These are phyloP conservation scores for Apodemia mormo DNA, from an alignment of 2,888 invertebrate species.

Conservation along the genomic window DNA sequence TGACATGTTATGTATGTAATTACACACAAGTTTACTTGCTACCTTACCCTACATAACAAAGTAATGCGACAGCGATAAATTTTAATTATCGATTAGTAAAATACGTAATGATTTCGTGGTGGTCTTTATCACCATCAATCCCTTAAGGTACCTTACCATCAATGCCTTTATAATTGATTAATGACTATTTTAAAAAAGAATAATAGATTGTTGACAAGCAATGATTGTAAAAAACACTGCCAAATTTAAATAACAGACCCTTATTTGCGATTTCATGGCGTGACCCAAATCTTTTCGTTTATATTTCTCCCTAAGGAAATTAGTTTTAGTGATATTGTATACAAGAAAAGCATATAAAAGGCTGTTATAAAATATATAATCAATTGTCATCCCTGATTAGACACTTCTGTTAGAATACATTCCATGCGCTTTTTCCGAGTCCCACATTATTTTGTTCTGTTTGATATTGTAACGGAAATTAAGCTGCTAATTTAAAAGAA, in stretches of 20 bases:
- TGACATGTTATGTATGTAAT: too few species aligned
- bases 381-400: conserved; percentile 8
- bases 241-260: background rate
- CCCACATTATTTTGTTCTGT: conserved; percentile 8
- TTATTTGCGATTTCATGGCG: background rate
- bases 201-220: background rate
- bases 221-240: background rate
- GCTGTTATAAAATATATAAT: background rate
- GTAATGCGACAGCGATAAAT: too few species aligned
- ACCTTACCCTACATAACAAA: too few species aligned
- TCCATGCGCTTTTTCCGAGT: background rate
- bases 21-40: too few species aligned
- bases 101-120: too few species aligned
- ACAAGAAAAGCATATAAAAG: background rate
- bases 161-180: background rate
- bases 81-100: too few species aligned
- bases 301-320: background rate
- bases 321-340: background rate
- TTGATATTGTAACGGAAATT: conserved; percentile 11
- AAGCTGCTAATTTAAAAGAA: conserved; percentile 2
- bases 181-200: background rate
- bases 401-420: conserved; percentile 8
- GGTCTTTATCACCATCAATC: too few species aligned
- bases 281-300: conserved; percentile 3
- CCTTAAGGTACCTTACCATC: too few species aligned